phyloP scores from a whole-genome alignment of 92 coral and sea anemone genomes.

The Galaxea fascicularis region DNA sequence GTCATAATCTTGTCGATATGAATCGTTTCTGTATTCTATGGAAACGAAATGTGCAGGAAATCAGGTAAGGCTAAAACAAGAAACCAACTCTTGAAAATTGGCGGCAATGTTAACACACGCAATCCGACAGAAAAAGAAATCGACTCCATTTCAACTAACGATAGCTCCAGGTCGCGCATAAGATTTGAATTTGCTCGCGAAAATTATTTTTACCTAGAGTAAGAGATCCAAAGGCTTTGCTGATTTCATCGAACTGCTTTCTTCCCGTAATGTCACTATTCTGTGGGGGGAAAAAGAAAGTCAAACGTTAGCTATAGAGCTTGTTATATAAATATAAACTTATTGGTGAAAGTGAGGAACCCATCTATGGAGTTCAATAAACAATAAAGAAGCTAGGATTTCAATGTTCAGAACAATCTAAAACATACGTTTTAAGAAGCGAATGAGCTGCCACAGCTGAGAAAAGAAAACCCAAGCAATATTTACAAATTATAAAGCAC shows the following conservation, averaged over 20 bases:
- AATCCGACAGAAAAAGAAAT: background rate
- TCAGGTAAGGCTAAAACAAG: conserved; percentile 16
- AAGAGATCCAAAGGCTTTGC: conserved; percentile 82
- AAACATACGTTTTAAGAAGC: background rate
- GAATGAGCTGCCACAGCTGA: conserved; percentile 5
- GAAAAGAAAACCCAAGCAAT: conserved; percentile 5
- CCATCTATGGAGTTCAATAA: background rate
- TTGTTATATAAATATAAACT: no score
- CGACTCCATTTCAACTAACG: background rate
- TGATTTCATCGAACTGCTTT: conserved; percentile 85
- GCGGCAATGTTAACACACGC: background rate
- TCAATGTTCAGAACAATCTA: background rate
- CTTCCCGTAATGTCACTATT: conserved; percentile 79
- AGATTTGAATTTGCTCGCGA: background rate
- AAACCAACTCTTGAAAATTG: background rate
- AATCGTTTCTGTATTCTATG: conserved; percentile 65
- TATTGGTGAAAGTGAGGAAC: background rate
- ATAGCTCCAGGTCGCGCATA: no score
- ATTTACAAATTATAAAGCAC: background rate
- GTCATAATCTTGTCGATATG: conserved; percentile 56
- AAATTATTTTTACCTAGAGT: conserved; percentile 69
- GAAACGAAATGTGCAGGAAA: conserved; percentile 11
- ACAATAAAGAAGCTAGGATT: background rate
- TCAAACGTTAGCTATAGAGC: background rate
- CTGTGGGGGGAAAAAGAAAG: conserved; percentile 64